phyloP scores from a whole-genome alignment of 1,140 invertebrate genomes.

The Halictus rubicundus region DNA sequence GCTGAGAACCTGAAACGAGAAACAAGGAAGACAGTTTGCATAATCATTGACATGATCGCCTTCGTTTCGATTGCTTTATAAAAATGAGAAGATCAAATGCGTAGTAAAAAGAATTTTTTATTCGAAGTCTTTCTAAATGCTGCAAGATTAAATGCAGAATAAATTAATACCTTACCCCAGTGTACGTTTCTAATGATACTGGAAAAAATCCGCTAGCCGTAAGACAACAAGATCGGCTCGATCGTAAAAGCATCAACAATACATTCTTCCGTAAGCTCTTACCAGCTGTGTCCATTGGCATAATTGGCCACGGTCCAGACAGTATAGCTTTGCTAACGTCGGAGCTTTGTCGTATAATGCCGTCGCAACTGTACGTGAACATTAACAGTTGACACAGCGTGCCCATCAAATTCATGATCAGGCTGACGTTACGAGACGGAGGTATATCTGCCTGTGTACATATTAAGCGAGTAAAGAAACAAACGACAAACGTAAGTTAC shows the following conservation, averaged over 20 bases:
- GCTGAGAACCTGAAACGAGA: constrained; percentile 22
- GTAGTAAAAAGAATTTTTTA: too few species aligned
- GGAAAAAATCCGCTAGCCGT: constrained; percentile 55
- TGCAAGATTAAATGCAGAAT: too few species aligned
- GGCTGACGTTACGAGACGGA: constrained; percentile 31
- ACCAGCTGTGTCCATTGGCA: constrained; percentile 17
- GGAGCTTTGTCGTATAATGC: constrained; percentile 47
- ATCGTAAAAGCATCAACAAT: constrained; percentile 48
- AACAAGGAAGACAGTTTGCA: neutral
- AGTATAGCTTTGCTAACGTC: constrained; percentile 37
- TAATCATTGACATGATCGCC: neutral
- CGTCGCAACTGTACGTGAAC: constrained; percentile 46
- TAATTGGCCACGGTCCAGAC: constrained; percentile 19
- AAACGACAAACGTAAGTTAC: neutral
- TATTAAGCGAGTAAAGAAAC: neutral
- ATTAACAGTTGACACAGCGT: constrained; percentile 43
- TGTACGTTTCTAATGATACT: constrained; percentile 53
- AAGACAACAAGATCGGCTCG: constrained; percentile 37
- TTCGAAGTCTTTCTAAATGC: too few species aligned
- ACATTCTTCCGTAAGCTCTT: constrained; percentile 25
- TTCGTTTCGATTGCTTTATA: neutral
- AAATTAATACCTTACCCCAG: constrained; percentile 32
- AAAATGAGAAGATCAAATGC: neutral
- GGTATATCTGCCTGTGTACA: neutral
- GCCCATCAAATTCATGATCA: constrained; percentile 33